Conservation (phyloP, 2,888 invertebrate species). For the Osmoderma eremita region DNA sequence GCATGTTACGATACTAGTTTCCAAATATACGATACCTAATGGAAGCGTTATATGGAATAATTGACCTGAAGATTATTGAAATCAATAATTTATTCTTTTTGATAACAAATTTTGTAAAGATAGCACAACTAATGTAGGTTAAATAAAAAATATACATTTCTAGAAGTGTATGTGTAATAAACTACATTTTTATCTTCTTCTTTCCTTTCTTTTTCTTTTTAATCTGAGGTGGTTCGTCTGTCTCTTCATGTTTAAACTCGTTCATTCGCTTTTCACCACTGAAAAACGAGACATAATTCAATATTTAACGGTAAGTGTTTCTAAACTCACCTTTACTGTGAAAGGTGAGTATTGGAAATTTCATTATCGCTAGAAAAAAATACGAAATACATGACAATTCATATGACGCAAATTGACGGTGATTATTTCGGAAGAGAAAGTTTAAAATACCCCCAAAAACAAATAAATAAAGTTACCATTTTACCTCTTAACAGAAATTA, state of each 20-base stretch:
- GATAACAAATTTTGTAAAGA: constrained; percentile 6
- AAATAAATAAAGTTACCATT: constrained; percentile 11
- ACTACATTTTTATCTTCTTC: constrained; percentile 12
- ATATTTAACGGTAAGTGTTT: constrained; percentile 1
- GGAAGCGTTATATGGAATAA: no score
- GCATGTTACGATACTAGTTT: constrained; percentile 50
- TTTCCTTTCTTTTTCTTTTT: constrained; percentile 49
- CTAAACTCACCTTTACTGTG: constrained; percentile 18
- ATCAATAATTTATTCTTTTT: constrained; percentile 13
- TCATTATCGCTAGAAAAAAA: constrained; percentile 13
- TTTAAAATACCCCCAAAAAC: neutral
- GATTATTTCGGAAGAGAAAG: neutral
- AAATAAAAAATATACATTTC: neutral
- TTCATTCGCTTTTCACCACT: constrained; percentile 55
- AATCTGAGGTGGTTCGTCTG: constrained; percentile 38
- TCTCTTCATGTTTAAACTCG: constrained; percentile 38
- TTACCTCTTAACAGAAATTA: constrained; percentile 76
- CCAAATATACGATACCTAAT: constrained; percentile 36
- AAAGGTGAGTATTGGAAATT: constrained; percentile 20
- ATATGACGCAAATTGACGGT: neutral
- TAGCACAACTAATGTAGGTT: constrained; percentile 1
- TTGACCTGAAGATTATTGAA: no score
- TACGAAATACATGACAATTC: neutral
- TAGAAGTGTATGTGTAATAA: neutral
- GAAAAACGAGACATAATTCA: constrained; percentile 35